Percentiles rank a stretch among this genome's conserved stretches.
Conservation (phyloP, 2,888 invertebrate genomes). For the Lutraria lutraria region DNA sequence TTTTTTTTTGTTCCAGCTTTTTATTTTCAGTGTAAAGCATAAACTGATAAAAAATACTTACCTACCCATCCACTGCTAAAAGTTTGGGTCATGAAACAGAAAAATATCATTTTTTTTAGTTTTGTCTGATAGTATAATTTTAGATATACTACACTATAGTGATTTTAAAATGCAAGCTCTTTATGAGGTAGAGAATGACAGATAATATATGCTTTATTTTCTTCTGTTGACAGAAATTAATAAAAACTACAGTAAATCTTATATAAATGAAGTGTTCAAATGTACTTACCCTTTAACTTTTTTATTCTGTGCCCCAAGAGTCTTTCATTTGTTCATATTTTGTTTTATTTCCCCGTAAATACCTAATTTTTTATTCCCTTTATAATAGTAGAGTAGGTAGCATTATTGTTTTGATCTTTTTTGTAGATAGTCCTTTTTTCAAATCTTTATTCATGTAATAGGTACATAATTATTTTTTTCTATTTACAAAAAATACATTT, state of each 20-base stretch:
- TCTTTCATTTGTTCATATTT: constrained; percentile 19
- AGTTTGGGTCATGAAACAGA: too few species aligned
- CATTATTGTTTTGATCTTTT: neutral
- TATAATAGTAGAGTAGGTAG: neutral
- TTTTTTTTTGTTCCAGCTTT: too few species aligned
- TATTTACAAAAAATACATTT: too few species aligned
- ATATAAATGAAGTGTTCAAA: neutral
- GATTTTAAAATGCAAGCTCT: too few species aligned
- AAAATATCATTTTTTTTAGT: too few species aligned
- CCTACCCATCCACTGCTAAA: too few species aligned
- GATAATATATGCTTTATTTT: too few species aligned
- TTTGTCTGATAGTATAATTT: too few species aligned
- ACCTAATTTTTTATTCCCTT: neutral
- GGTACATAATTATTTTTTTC: neutral
- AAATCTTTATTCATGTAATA: neutral
- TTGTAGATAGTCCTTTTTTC: neutral
- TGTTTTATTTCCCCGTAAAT: constrained; percentile 10
- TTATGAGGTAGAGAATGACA: too few species aligned
- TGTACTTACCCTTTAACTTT: neutral
- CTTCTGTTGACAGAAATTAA: neutral
- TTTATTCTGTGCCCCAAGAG: neutral
- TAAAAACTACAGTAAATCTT: neutral
- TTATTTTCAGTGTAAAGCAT: too few species aligned
- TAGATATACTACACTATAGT: too few species aligned
- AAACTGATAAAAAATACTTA: too few species aligned